A percentile compares a stretch with the other conserved stretches of the same genome.
Conservation (phyloP, 2,797 vertebrate species). For the Takifugu rubripes region DNA sequence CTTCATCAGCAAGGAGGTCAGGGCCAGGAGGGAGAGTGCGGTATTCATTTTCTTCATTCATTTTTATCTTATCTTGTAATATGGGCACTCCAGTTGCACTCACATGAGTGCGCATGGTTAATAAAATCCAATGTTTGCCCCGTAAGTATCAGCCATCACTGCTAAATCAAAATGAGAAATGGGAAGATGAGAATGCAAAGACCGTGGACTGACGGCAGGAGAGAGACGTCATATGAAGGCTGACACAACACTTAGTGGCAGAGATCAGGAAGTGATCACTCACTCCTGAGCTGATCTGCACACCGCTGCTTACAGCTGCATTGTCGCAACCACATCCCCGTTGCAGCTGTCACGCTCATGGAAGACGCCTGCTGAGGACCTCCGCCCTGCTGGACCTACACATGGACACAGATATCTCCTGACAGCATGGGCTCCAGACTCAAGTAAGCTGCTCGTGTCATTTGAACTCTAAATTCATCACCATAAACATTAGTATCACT, state of each 20-base stretch:
- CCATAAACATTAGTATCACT: constrained; percentile 25
- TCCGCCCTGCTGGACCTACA: constrained; percentile 36
- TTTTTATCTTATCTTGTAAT: too few relatives aligned
- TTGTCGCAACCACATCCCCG: constrained; percentile 10
- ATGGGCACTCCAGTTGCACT: too few relatives aligned
- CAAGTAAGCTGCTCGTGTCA: constrained; percentile 63
- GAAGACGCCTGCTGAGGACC: constrained; percentile 16
- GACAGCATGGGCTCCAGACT: constrained; percentile 78
- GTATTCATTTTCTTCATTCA: not conserved
- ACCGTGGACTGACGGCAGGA: constrained; percentile 9
- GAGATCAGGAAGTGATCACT: constrained; percentile 74
- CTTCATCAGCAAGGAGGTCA: too few relatives aligned
- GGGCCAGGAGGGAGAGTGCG: too few relatives aligned
- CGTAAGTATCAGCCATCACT: too few relatives aligned
- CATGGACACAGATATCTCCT: constrained; percentile 57
- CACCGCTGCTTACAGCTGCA: constrained; percentile 24
- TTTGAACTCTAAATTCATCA: constrained; percentile 19
- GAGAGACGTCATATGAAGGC: constrained; percentile 39
- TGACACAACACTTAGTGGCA: constrained; percentile 40
- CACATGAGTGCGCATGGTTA: not conserved
- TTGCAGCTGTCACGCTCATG: constrained; percentile 12
- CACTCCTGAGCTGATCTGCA: constrained; percentile 51
- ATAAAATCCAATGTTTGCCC: too few relatives aligned
- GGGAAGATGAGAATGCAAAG: not conserved
- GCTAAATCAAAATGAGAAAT: not conserved